A percentile compares a stretch with the other conserved stretches of the same genome.
Conservation (phyloP, 2,113 vertebrate genomes). For the Dinomys branickii region DNA sequence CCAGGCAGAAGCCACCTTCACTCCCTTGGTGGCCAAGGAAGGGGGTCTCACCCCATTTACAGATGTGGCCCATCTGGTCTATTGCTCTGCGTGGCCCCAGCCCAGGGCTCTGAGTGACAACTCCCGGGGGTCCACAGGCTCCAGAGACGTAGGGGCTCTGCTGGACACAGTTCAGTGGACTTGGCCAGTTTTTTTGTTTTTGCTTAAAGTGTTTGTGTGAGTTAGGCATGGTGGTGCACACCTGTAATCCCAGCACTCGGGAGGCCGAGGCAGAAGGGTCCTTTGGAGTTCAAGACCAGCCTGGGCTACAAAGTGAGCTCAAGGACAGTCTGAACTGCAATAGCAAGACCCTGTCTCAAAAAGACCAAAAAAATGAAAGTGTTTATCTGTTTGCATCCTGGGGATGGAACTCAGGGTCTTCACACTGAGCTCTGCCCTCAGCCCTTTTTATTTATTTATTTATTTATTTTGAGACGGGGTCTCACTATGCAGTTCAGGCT, state of each 20-base stretch:
- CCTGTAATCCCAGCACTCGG: no score
- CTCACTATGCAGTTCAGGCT: no score
- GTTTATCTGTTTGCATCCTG: no score
- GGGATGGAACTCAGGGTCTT: no score
- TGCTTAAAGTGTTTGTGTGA: not conserved
- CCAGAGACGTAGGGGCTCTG: not conserved
- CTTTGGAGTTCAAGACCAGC: no score
- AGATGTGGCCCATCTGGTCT: not conserved
- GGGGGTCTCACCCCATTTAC: not conserved
- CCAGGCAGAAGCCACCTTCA: not conserved
- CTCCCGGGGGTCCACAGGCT: not conserved
- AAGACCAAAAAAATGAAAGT: no score
- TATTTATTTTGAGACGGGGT: not conserved
- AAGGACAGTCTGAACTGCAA: no score
- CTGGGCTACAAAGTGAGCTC: no score
- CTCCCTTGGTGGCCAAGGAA: not conserved
- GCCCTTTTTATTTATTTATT: not conserved
- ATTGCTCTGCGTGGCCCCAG: not conserved
- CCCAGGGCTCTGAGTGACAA: not conserved
- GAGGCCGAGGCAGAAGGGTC: no score
- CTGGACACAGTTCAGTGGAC: not conserved
- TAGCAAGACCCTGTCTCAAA: no score
- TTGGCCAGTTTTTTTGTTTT: not conserved
- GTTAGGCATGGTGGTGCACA: no score
- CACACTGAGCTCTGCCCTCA: not conserved